Evolutionary conservation across 2,113 vertebrate species (phyloP), one percentile per base, ranked within the genome.

Genomic region (Poeciliopsis retropinna): DNA sequence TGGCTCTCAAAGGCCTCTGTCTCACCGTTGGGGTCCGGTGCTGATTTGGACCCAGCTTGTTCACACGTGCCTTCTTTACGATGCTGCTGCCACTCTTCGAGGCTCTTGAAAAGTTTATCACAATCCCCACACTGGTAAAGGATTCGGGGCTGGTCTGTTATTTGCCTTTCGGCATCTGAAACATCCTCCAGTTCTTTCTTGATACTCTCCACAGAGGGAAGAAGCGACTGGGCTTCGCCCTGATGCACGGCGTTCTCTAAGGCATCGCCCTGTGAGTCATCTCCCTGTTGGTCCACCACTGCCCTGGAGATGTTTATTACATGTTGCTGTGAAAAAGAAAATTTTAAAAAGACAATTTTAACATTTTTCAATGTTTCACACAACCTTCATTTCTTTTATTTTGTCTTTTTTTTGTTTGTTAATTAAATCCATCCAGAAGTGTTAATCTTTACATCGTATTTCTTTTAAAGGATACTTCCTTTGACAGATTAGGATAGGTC

Each of bases 81-180:
- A 75, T 98, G 97, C 3, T 91, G 93, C 67, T 97, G 93, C 96
- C 96, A 97, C 14, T 95, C 87, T 14, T 94, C 92, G 34, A 97
- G 96, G 25, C 89, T 95, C 47, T 93, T 88, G 1, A 98, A 97
- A 2, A 97, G 93, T 2, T 95, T 92, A 67, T 96, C 95, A 67
- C 96, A 97, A 68, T 97, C 97, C 2, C 95, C 94, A 75, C 97
- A 97, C 85, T 97, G 96, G 6, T 97, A 98, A 39, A 93, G 93
- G 65, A 95, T 94, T 28, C 92, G 85, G 10, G 93, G 92, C 65
- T 90, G 90, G 63, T 94, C 93, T 5, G 82, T 41, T 7, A 64
- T 4, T 60, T 88, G 77, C 30, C 87, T 89, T 70, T 84, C 79
- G 51, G 61, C 76, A 1, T 67, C 68, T 30, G 34, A 28, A 19